Evolutionary conservation across 1,140 invertebrate species (phyloP).

Genomic region (Steinernema feltiae): DNA sequence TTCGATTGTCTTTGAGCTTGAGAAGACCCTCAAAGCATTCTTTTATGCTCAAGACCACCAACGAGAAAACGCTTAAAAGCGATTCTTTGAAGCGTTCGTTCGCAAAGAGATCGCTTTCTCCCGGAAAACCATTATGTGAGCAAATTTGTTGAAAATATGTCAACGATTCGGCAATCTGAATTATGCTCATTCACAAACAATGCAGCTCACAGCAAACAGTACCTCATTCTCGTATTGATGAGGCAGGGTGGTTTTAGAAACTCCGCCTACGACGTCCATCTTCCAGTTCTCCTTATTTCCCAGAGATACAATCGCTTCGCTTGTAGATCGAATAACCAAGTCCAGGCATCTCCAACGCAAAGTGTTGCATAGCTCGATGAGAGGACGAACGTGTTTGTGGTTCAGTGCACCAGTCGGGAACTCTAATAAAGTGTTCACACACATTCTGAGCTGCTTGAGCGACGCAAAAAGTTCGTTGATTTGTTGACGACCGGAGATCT

Average conservation of each 20-base stretch:
- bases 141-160: constrained; percentile 43
- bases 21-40: constrained; percentile 46
- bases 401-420: constrained; percentile 42
- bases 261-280: constrained; percentile 41
- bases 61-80: constrained; percentile 45
- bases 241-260: constrained; percentile 51
- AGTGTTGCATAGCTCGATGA: constrained; percentile 52
- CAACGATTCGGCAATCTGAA: constrained; percentile 52
- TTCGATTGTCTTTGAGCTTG: constrained; percentile 34
- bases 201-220: background rate
- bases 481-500: constrained; percentile 15
- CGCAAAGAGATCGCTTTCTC: constrained; percentile 50
- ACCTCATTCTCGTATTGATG: constrained; percentile 56
- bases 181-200: background rate
- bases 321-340: constrained; percentile 8
- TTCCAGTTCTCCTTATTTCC: constrained; percentile 51
- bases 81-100: constrained; percentile 41
- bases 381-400: constrained; percentile 46
- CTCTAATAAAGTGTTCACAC: constrained; percentile 29
- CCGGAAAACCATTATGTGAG: constrained; percentile 39
- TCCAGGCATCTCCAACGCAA: constrained; percentile 44
- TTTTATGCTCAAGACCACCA: constrained; percentile 40
- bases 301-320: constrained; percentile 39
- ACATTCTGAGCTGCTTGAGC: constrained; percentile 20
- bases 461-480: constrained; percentile 6